Percentiles rank a stretch among this genome's conserved stretches.
These are phyloP conservation scores for Dicyrtomina minuta DNA, from an alignment of 2,888 invertebrate genomes.

Conservation along the genomic window DNA sequence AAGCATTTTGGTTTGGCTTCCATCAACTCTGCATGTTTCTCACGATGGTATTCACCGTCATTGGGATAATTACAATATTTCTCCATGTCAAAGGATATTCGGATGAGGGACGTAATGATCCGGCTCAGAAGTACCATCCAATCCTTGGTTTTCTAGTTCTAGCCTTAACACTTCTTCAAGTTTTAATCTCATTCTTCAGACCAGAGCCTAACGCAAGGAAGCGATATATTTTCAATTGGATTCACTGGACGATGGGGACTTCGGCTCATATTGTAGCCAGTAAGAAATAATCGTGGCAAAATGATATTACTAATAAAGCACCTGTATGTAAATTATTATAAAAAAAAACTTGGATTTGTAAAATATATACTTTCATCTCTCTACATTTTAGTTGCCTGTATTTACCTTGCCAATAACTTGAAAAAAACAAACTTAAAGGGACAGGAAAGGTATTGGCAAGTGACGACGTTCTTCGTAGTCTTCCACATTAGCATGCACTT, in stretches of 20 bases:
- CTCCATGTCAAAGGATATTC: slow-evolving; percentile 71
- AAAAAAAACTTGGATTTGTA: not conserved
- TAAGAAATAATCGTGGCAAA: slow-evolving; percentile 59
- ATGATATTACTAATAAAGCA: not conserved
- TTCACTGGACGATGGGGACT: slow-evolving; percentile 86
- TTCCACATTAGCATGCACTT: slow-evolving; percentile 87
- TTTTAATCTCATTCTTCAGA: slow-evolving; percentile 81
- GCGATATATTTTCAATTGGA: slow-evolving; percentile 85
- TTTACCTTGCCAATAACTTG: slow-evolving; percentile 87
- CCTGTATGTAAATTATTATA: too few relatives aligned
- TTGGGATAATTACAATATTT: slow-evolving; percentile 78
- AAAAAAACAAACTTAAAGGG: slow-evolving; percentile 84
- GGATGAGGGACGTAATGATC: not conserved
- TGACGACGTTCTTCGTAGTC: slow-evolving; percentile 80
- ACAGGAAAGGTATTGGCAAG: too few relatives aligned
- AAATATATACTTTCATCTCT: too few relatives aligned
- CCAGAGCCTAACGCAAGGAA: slow-evolving; percentile 81
- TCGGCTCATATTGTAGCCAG: slow-evolving; percentile 82
- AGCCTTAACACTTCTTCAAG: slow-evolving; percentile 78
- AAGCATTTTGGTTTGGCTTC: slow-evolving; percentile 93
- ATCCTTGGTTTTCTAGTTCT: slow-evolving; percentile 78
- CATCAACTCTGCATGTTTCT: slow-evolving; percentile 81
- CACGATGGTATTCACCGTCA: slow-evolving; percentile 76
- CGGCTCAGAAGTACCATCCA: slow-evolving; percentile 36
- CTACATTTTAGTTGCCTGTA: slow-evolving; percentile 66